Evolutionary conservation across 2,888 invertebrate species (phyloP), one percentile per base, ranked within the genome.

Genomic region (Macrosoma leucophasiata): DNA sequence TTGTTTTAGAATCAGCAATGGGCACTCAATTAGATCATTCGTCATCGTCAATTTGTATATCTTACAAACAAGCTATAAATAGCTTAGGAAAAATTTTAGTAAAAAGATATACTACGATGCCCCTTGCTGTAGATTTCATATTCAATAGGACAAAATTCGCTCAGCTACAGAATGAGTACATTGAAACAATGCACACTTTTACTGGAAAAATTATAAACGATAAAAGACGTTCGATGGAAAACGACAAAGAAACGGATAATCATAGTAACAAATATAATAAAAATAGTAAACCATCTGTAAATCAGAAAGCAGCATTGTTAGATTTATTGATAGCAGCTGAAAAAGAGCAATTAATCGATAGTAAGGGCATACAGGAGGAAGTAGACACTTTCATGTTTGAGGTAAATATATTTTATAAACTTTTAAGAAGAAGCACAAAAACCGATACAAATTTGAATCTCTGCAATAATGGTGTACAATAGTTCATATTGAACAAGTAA

Each of bases 351-450:
- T 49, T 62, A n/a, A 85, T 87, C 15, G 76, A 84, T 44, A 75
- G 78, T 38, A 53, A 58, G 32, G 87, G 86, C 8, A 86, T 88
- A 22, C 72, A 84, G 38, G 87, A 87, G 53, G 87, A 88, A 59
- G 88, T 89, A 1, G 87, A 88, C 38, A 89, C 89, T 0, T 88
- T 89, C 43, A 87, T 88, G 86, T 88, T 88, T 58, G 88, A 86
- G 60, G 88, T 81, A 53, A 52, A 45, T 29, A 41, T 23, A 5
- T 6, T 11, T n/a, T n/a, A n/a, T 27, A 27, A 3, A 27, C 7
- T 10, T 26, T 15, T 15, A 26, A n/a, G n/a, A n/a, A n/a, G n/a
- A n/a, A n/a, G n/a, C n/a, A n/a, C n/a, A n/a, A n/a, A n/a, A n/a
- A n/a, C n/a, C n/a, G n/a, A n/a, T n/a, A n/a, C n/a, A n/a, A n/a